phyloP scores from a whole-genome alignment of 2,113 vertebrate species.

The Alaudala cheleensis region DNA sequence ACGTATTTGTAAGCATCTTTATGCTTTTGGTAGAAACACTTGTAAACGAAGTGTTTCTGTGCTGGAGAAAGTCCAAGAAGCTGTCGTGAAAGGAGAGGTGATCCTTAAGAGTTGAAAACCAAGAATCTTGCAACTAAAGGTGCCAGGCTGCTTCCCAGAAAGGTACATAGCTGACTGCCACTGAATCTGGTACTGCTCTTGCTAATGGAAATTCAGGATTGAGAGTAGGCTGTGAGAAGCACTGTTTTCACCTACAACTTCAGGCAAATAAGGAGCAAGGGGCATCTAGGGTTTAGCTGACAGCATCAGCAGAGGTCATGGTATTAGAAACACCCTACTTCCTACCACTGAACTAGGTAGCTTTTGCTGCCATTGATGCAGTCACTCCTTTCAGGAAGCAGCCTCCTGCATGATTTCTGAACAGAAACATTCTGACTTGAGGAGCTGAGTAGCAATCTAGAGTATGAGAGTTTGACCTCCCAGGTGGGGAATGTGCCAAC shows the following conservation, averaged over 20 bases:
- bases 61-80: neutral
- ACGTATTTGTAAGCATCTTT: neutral
- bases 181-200: neutral
- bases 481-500: neutral
- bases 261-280: neutral
- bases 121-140: neutral
- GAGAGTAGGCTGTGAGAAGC: neutral
- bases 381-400: neutral
- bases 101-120: neutral
- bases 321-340: neutral
- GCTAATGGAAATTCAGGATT: neutral
- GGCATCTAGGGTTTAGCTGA: neutral
- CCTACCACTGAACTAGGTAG: fast-evolving
- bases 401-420: neutral
- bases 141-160: neutral
- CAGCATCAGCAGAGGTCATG: neutral
- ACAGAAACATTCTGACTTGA: neutral
- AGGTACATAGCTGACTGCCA: neutral
- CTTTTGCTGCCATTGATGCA: neutral
- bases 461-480: neutral
- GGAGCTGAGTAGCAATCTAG: neutral
- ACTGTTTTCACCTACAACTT: neutral
- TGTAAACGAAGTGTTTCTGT: neutral
- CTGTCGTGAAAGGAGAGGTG: neutral
- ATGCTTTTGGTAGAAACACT: neutral